These are phyloP conservation scores for Pachyramphus minor DNA, from an alignment of 2,113 vertebrate genomes.

Conservation along the genomic window DNA sequence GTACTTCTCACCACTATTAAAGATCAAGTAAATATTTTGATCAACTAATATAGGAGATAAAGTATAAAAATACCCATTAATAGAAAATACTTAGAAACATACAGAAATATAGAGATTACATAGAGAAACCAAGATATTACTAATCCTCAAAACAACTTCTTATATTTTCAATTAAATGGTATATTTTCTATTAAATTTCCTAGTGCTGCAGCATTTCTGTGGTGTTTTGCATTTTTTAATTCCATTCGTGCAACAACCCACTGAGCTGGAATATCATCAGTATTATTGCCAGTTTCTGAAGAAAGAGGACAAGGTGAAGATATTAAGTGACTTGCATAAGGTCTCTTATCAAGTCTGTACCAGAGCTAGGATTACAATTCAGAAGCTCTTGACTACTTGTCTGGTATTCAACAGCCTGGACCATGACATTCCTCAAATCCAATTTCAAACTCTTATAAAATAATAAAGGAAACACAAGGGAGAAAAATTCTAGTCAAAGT, in stretches of 20 bases:
- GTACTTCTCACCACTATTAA: not conserved
- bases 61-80: not conserved
- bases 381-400: constrained; percentile 7
- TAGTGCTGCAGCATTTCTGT: not conserved
- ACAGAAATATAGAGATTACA: not conserved
- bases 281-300: not conserved
- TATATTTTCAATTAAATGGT: not conserved
- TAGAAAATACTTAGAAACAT: not conserved
- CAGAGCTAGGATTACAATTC: constrained; percentile 3
- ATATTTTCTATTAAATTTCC: not conserved
- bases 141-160: not conserved
- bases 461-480: not conserved
- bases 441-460: constrained; percentile 1
- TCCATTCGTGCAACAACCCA: not conserved
- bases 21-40: not conserved
- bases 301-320: not conserved
- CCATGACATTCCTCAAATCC: not conserved
- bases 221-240: not conserved
- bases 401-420: not conserved
- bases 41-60: not conserved
- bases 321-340: not conserved
- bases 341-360: not conserved
- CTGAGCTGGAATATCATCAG: not conserved
- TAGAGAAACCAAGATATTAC: not conserved
- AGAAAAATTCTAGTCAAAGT: not conserved